phyloP scores from a whole-genome alignment of 2,113 vertebrate species.

The Rhinopomastus cyanomelas region DNA sequence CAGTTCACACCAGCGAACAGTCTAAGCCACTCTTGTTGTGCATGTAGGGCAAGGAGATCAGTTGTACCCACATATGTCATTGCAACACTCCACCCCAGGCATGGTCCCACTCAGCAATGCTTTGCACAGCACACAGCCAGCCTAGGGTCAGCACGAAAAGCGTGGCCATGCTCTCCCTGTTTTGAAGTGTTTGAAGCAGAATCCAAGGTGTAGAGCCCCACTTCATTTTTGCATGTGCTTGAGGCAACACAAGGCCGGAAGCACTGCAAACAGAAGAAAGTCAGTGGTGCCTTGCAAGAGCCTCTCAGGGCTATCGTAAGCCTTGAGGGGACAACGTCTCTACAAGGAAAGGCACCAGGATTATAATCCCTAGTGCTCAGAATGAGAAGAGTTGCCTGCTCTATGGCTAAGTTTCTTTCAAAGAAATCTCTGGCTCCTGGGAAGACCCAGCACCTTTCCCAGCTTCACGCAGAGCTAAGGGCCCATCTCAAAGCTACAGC shows the following conservation, averaged over 20 bases:
- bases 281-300: not conserved
- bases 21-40: rapidly evolving
- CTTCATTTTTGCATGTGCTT: not conserved
- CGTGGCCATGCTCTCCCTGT: rapidly evolving
- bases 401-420: not conserved
- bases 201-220: not conserved
- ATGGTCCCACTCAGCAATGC: not conserved
- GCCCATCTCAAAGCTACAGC: no score
- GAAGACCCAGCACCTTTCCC: not conserved
- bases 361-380: rapidly evolving
- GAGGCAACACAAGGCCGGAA: not conserved
- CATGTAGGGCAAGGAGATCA: not conserved
- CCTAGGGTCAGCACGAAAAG: rapidly evolving
- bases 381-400: not conserved
- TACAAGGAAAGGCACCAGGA: not conserved
- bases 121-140: not conserved
- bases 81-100: not conserved
- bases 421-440: not conserved
- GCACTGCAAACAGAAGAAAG: not conserved
- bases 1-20: not conserved
- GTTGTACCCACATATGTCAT: not conserved
- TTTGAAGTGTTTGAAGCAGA: not conserved
- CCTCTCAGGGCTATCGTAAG: not conserved
- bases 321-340: not conserved
- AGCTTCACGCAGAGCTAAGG: not conserved